phyloP scores from a whole-genome alignment of 2,888 invertebrate species.

The Scaptomyza tumidula region DNA sequence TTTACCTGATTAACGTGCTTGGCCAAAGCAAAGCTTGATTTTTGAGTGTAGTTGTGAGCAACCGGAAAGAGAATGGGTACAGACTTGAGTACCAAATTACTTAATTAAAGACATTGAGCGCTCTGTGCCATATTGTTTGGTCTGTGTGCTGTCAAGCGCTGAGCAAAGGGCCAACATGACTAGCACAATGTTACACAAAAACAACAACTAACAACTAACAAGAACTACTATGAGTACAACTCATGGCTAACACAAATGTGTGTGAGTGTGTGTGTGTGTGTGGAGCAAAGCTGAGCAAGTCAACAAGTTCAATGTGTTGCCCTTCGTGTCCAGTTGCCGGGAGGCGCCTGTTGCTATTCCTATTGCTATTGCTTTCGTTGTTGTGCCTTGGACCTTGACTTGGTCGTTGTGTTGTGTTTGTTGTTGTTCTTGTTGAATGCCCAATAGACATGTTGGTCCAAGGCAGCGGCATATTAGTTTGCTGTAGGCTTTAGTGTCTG shows the following conservation, averaged over 20 bases:
- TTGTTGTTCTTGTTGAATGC: conserved; percentile 25
- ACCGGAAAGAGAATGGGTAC: not conserved
- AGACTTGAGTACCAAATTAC: conserved; percentile 45
- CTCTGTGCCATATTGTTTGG: conserved; percentile 37
- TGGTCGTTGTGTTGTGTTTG: conserved; percentile 20
- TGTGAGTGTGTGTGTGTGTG: conserved; percentile 42
- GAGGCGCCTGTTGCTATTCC: conserved; percentile 51
- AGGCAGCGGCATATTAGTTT: conserved; percentile 40
- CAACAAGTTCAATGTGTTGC: conserved; percentile 67
- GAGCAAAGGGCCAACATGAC: conserved; percentile 39
- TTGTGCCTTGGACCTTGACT: conserved; percentile 51
- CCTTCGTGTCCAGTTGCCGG: conserved; percentile 38
- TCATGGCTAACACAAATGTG: conserved; percentile 46
- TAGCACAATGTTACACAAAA: conserved; percentile 37
- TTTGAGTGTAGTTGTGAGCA: conserved; percentile 10
- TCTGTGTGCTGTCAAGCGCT: conserved; percentile 37
- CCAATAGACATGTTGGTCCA: conserved; percentile 23
- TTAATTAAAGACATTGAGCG: conserved; percentile 51
- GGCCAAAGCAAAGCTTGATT: conserved; percentile 7
- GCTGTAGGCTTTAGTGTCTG: conserved; percentile 11
- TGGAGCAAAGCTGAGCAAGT: conserved; percentile 40
- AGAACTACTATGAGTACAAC: conserved; percentile 29
- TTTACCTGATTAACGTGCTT: conserved; percentile 20
- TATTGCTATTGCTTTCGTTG: conserved; percentile 33
- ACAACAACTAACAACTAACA: conserved; percentile 30